Evolutionary conservation across 2,888 invertebrate genomes (phyloP), one percentile per base, ranked within the genome.

Genomic region (Heliothis peltigera): DNA sequence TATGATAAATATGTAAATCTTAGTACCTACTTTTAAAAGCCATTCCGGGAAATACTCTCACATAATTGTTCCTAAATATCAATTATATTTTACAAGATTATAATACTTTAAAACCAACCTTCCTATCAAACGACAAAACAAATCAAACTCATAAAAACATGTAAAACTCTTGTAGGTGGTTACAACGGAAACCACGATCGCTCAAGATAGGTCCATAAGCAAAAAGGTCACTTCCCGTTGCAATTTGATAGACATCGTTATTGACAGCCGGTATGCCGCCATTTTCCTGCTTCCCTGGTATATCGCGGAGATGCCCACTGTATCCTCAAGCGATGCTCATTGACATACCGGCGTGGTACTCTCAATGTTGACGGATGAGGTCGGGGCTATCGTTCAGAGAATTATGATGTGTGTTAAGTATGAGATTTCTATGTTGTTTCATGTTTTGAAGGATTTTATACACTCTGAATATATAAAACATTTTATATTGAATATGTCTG

Each of bases 291-390:
- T 83, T 81, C 84, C 80, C 70, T 43, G 21, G 17, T 19, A 12
- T 21, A 28, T 22, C 60, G 43, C 56, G 62, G 71, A 81, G 87
- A 86, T 85, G 78, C 62, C 44, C 22, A 58, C 47, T 73, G 67
- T 81, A 71, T 81, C 83, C 83, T 84, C 77, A 85, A 82, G 75
- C 73, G 77, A 60, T 52, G 59, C 66, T 85, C 85, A 88, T 87
- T 87, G 84, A 72, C 66, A 84, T 62, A 64, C 84, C 56, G 64
- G 73, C 82, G 84, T 84, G 55, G 70, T 70, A 75, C 77, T 79
- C 80, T 82, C 83, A 84, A 80, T 81, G 80, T 59, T 70, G 76
- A 57, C 57, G 32, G 22, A 5, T 69, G 76, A 85, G 84, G 84
- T 80, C 82, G 63, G 52, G 76, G 60, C 44, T 64, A 69, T 57